Conservation (phyloP, 2,113 vertebrate genomes). For the Panthera tigris region DNA sequence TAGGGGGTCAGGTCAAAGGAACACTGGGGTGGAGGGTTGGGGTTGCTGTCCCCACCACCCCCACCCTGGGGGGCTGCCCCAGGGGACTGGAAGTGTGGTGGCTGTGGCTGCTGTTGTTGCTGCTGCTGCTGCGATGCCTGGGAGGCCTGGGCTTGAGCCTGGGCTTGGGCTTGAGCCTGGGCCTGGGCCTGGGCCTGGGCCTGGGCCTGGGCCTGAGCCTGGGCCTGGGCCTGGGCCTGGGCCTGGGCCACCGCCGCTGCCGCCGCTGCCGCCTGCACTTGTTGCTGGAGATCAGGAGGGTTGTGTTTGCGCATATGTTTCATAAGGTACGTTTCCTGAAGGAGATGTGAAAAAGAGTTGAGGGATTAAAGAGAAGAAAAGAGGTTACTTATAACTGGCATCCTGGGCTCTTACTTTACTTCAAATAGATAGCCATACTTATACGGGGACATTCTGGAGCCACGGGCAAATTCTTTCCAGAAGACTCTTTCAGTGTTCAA, state of each 20-base stretch:
- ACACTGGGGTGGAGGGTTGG: slow-evolving; percentile 90
- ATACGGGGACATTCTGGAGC: background rate
- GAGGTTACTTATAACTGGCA: background rate
- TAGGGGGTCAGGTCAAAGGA: slow-evolving; percentile 97
- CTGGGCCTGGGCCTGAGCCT: background rate
- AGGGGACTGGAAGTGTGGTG: slow-evolving; percentile 90
- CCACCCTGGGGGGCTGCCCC: slow-evolving; percentile 85
- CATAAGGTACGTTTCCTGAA: slow-evolving; percentile 98
- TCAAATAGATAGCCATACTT: background rate
- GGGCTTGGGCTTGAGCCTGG: background rate
- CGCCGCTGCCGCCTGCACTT: slow-evolving; percentile 81
- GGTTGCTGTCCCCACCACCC: slow-evolving; percentile 88
- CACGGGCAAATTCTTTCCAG: background rate
- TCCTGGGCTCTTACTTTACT: rapidly evolving
- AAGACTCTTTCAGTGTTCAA: background rate
- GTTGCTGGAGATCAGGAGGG: slow-evolving; percentile 88
- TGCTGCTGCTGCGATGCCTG: slow-evolving; percentile 68
- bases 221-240: background rate
- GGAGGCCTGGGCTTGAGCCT: slow-evolving; percentile 47
- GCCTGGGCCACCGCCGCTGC: slow-evolving; percentile 79
- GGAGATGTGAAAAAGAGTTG: background rate
- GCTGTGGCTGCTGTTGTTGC: slow-evolving; percentile 83
- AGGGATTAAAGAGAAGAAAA: background rate
- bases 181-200: slow-evolving; percentile 84
- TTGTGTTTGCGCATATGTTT: slow-evolving; percentile 99